Percentiles rank a stretch among this genome's conserved stretches.
phyloP scores from a whole-genome alignment of 2,888 invertebrate genomes.

The Megaustenia siamemsis region DNA sequence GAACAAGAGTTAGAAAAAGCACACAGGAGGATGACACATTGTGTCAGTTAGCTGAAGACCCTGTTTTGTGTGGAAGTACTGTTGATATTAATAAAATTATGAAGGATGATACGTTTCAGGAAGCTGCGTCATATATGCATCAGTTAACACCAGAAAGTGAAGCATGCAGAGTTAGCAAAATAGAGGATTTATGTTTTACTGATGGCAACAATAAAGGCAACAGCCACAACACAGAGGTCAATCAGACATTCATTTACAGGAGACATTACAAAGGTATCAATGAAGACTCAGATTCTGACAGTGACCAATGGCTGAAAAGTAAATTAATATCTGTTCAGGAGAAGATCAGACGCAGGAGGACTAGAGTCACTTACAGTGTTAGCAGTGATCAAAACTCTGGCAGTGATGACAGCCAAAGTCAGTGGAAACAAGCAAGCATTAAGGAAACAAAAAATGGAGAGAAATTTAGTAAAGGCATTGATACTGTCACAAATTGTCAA shows the following conservation, averaged over 20 bases:
- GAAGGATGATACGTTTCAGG: not conserved
- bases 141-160: not conserved
- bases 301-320: conserved; percentile 36
- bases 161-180: too few relatives aligned
- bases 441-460: not conserved
- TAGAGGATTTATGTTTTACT: not conserved
- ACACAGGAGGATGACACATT: not conserved
- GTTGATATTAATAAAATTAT: not conserved
- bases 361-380: not conserved
- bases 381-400: conserved; percentile 31
- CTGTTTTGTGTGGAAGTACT: not conserved
- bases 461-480: not conserved
- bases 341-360: conserved; percentile 38
- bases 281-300: conserved; percentile 27
- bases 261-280: not conserved
- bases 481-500: not conserved
- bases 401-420: not conserved
- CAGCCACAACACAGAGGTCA: not conserved
- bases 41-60: not conserved
- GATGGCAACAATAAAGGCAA: not conserved
- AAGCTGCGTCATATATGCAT: not conserved
- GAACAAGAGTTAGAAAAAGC: not conserved
- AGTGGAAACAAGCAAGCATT: not conserved
- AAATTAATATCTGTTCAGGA: conserved; percentile 21
- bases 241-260: not conserved